Evolutionary conservation across 2,113 vertebrate species (phyloP), one percentile per base, ranked within the genome.

Genomic region (Plecotus auritus): DNA sequence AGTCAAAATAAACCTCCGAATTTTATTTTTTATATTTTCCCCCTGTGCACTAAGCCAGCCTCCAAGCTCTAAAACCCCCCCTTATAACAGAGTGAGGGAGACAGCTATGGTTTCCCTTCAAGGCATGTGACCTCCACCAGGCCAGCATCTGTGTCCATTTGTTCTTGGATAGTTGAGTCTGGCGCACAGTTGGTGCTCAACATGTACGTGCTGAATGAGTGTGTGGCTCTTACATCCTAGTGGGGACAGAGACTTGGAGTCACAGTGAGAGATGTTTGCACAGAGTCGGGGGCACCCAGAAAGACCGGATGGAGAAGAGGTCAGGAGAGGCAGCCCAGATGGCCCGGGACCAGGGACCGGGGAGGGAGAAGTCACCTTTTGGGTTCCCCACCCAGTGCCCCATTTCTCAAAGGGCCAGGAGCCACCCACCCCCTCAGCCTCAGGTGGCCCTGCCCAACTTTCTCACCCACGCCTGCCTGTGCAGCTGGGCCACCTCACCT

Each of bases 341-440:
- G 67, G 32, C 67, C 42, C 13, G 35, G 28, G n/a, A 26, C n/a
- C 20, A n/a, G 47, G 42, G 17, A 80, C n/a, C 20, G 28, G 47
- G 42, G 17, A 84, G 17, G 59, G 32, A 35, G 42, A 30, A 92
- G 54, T 17, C 45, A 14, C 14, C 7, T 30, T 32, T 23, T 14
- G 16, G 28, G 37, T n/a, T 96, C 88, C 40, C 85, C 69, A 85
- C 82, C 92, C 90, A 90, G 20, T 1, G 88, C n/a, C 96, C 88
- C 85, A 95, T 90, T 97, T 96, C 67, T 56, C 13, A 40, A 88
- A 66, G 28, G 26, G 11, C 64, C 22, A 11, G 88, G 37, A 91
- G 35, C 88, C 61, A 28, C 82, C 95, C 88, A 1, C 28, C 85
- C 64, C 61, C 28, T 35, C 42, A 5, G 51, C 42, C 72, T 80